These are phyloP conservation scores for Dicranocentrus wangi DNA, from an alignment of 2,888 invertebrate genomes.

Conservation along the genomic window DNA sequence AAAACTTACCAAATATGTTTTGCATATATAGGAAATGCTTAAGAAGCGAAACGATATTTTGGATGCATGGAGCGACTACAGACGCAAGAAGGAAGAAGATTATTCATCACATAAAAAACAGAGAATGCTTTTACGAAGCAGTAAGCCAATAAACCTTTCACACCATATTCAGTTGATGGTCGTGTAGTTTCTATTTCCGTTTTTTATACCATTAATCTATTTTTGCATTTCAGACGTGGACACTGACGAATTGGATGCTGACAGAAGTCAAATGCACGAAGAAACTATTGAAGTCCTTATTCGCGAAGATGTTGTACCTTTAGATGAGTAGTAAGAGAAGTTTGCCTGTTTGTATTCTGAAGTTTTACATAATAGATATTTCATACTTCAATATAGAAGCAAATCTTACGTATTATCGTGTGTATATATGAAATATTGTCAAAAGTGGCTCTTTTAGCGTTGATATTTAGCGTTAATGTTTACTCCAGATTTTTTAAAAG, in stretches of 20 bases:
- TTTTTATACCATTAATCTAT: too few species aligned
- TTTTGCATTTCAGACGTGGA: constrained; percentile 83
- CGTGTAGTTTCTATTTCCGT: not conserved
- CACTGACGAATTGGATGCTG: constrained; percentile 92
- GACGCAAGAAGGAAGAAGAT: constrained; percentile 83
- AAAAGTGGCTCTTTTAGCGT: too few species aligned
- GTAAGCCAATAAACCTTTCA: constrained; percentile 78
- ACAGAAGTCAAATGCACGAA: constrained; percentile 90
- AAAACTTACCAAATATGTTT: constrained; percentile 12
- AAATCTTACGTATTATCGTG: too few species aligned
- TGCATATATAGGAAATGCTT: constrained; percentile 82
- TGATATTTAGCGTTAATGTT: too few species aligned
- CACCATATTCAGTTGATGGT: not conserved
- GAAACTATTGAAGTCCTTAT: constrained; percentile 98
- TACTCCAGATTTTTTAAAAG: too few species aligned
- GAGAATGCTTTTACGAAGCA: constrained; percentile 88
- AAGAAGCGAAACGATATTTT: constrained; percentile 92
- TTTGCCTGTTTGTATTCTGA: constrained; percentile 18
- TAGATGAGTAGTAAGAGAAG: constrained; percentile 69
- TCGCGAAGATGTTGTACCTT: constrained; percentile 77
- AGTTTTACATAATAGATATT: too few species aligned
- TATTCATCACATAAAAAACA: constrained; percentile 86
- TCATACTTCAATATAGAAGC: too few species aligned
- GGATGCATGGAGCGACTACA: constrained; percentile 89
- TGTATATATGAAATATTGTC: too few species aligned